Base-by-base conservation (phyloP, 2,888 invertebrate species). In the Orchesella flavescens region DNA sequence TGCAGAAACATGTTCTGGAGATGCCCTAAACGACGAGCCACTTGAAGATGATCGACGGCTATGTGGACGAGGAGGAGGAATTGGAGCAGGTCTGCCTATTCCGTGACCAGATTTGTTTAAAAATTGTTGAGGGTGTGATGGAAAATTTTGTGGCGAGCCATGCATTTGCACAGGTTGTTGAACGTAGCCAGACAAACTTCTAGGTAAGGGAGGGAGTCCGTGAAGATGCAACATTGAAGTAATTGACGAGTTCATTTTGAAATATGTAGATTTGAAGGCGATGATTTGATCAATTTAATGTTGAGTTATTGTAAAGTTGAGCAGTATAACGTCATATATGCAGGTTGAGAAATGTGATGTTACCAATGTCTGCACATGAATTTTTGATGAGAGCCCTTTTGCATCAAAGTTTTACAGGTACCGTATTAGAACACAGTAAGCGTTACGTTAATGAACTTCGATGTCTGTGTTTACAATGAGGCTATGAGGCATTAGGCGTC, bases 1-100 rank as follows among this genome's bases (percentile, higher is more conserved):
- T 53, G 71, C 76, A 23, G 86, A 74, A 13, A 84, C 82, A 84
- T 86, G 85, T 10, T 86, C 86, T 1, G 85, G 86, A n/a, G 87
- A 87, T 15, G 86, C 84, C 17, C 86, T 75, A 46, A 86, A 85
- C 3, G 88, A 88, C n/a, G 88, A 84, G 13, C 85, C 87, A 82
- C 87, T 86, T 1, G 87, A 85, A n/a, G 86, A 86, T 10, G 87
- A 87, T 3, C 88, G 86, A 57, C 87, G 83, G 79, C 86, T 85
- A 59, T 87, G 87, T 9, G 88, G 88, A 24, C 88, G 80, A n/a
- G 88, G 88, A n/a, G 88, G 88, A 21, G 88, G 88, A 13, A 87
- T 85, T 3, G 87, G 87, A 59, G 87, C 87, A 24, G 88, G 86
- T 49, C 76, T 53, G 13, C 72, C 69, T 34, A 83, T 69, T 53